These are phyloP conservation scores for Diuraphis noxia DNA, from an alignment of 1,140 invertebrate genomes.

Conservation along the genomic window DNA sequence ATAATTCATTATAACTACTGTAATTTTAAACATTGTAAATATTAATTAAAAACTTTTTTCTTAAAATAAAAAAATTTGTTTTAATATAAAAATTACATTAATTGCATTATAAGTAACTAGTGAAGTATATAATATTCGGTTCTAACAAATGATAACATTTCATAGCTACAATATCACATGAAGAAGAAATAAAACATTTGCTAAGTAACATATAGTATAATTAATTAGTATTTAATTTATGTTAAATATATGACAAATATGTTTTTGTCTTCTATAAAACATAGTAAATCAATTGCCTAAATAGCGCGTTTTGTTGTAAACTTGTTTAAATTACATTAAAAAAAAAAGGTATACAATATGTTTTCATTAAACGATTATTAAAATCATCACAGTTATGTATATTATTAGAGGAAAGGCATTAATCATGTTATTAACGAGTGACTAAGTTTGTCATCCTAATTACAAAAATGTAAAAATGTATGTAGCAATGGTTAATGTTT, in stretches of 20 bases:
- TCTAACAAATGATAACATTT: conserved; percentile 45
- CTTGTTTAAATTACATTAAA: background rate
- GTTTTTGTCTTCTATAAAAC: background rate
- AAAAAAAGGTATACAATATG: background rate
- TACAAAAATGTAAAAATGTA: background rate
- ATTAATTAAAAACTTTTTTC: conserved; percentile 24
- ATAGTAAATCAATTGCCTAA: background rate
- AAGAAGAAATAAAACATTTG: background rate
- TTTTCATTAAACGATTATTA: background rate
- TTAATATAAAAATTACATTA: background rate
- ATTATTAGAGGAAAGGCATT: background rate
- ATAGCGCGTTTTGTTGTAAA: background rate
- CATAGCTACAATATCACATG: background rate
- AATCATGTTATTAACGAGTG: background rate
- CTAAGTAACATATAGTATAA: background rate
- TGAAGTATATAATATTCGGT: background rate
- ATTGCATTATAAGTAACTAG: conserved; percentile 45
- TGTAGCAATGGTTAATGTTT: background rate
- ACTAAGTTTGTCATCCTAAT: background rate
- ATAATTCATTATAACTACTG: too few relatives aligned
- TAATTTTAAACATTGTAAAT: background rate
- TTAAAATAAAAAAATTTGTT: conserved; percentile 38
- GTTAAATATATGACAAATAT: background rate
- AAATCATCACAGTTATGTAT: conserved; percentile 37
- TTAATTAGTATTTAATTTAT: background rate